Percentiles rank a stretch among this genome's conserved stretches.
Evolutionary conservation across 2,888 invertebrate genomes (phyloP).

Genomic region (Brenthis ino): DNA sequence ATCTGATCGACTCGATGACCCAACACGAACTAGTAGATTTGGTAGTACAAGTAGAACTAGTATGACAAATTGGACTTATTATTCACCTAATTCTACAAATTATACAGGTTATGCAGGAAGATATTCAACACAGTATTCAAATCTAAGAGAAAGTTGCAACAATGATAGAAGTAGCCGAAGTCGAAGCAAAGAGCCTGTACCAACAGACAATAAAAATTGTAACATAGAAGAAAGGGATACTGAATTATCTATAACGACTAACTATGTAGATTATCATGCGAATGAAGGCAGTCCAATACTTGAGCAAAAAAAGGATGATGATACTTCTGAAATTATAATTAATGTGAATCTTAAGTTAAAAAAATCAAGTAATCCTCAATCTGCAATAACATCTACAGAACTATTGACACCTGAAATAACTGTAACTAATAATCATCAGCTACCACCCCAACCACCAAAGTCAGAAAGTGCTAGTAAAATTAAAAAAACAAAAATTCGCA

Average conservation of each 20-base stretch:
- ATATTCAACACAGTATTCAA: constrained; percentile 74
- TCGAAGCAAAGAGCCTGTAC: constrained; percentile 64
- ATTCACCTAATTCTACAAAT: constrained; percentile 70
- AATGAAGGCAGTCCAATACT: constrained; percentile 55
- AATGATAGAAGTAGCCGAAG: constrained; percentile 68
- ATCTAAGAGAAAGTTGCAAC: constrained; percentile 60
- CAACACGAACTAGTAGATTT: constrained; percentile 85
- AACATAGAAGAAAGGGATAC: constrained; percentile 52
- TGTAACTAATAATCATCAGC: constrained; percentile 69
- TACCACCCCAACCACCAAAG: constrained; percentile 79
- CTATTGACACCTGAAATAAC: constrained; percentile 70
- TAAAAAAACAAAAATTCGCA: constrained; percentile 68
- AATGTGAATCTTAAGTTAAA: constrained; percentile 76
- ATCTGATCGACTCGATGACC: constrained; percentile 87
- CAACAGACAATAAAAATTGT: constrained; percentile 53
- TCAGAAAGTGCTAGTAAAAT: constrained; percentile 59
- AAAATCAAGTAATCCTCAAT: constrained; percentile 60
- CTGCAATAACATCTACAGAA: constrained; percentile 52
- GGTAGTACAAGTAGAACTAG: constrained; percentile 81
- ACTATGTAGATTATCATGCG: constrained; percentile 50
- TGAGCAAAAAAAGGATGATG: constrained; percentile 68
- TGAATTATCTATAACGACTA: constrained; percentile 42
- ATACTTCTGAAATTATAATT: constrained; percentile 70
- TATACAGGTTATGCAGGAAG: constrained; percentile 76
- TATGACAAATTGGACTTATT: constrained; percentile 85